Evolutionary conservation across 2,797 vertebrate genomes (phyloP), one percentile per base, ranked within the genome.

Genomic region (Leptodactylus fallax): DNA sequence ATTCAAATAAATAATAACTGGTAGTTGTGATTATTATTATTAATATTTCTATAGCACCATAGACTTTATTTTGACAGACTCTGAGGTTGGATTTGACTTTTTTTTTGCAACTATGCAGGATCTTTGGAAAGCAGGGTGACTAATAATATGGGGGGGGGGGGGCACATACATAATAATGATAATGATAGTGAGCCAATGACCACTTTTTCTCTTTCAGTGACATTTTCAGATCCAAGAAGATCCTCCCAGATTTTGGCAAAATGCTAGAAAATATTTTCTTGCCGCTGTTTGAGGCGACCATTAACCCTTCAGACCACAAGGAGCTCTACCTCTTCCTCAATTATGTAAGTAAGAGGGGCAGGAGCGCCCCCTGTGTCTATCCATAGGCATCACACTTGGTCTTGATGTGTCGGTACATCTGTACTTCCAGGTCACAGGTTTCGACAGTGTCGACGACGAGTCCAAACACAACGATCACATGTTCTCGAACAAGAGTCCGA

Each of bases 371-470:
- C 14, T 27, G 25, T 36, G 25, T 6, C 1, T 14, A 36, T 25
- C 23, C 13, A 36, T 27, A 1, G 25, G 1, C 14, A 12, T 69
- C n/a, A 3, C 63, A 23, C 9, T 12, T 0, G 60, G 16, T 12
- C 9, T 12, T 19, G 17, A n/a, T 13, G 63, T 67, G 4, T 67
- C 1, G n/a, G 23, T 19, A 9, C n/a, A n/a, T 8, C 69, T 14
- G 10, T 87, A 80, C 51, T 19, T 14, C 49, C 92, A 99, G 98
- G 96, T 99, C 85, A 99, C 97, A 0, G 98, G 98, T 0, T 99
- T 99, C 63, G 98, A 99, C 94, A 99, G 98, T 3, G 98, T 99
- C 91, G 98, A 99, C 56, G 98, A 99, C 10, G 98, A 99, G 90
- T 99, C 98, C 92, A 99, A 99, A 93, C 98, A 99, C 82, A 98